These are phyloP conservation scores for Paramisgurnus dabryanus DNA, from an alignment of 2,113 vertebrate genomes.

Conservation along the genomic window DNA sequence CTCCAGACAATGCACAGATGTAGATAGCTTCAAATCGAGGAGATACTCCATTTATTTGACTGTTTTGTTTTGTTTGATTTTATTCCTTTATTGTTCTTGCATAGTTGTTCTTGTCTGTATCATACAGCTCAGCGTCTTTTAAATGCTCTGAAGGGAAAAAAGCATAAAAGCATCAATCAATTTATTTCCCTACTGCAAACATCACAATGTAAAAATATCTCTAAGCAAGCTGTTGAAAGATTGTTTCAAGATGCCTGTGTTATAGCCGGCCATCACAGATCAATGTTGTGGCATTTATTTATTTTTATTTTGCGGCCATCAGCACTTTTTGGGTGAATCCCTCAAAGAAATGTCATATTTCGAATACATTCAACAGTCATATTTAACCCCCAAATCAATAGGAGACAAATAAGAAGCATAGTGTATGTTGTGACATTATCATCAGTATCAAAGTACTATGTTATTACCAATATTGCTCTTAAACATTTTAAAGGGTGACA, in stretches of 20 bases:
- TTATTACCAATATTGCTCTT: too few relatives aligned
- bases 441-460: too few relatives aligned
- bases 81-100: conserved; percentile 4
- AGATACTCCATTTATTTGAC: conserved; percentile 43
- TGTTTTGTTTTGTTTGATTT: conserved; percentile 49
- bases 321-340: background rate
- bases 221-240: background rate
- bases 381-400: too few relatives aligned
- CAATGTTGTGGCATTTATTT: background rate
- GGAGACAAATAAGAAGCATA: too few relatives aligned
- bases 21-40: conserved; percentile 34
- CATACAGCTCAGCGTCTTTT: conserved; percentile 2
- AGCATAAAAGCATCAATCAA: conserved; percentile 38
- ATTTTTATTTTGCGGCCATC: background rate
- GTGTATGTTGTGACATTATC: too few relatives aligned
- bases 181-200: conserved; percentile 12
- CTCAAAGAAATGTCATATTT: too few relatives aligned
- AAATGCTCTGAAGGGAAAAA: conserved; percentile 16
- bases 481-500: background rate
- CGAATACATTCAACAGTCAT: too few relatives aligned
- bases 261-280: background rate
- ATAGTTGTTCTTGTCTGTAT: conserved; percentile 14
- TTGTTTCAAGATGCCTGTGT: conserved; percentile 1
- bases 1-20: conserved; percentile 11
- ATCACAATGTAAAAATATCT: background rate